A percentile compares a stretch with the other conserved stretches of the same genome.
Conservation (phyloP, 2,888 invertebrate species). For the Orchestes rusci region DNA sequence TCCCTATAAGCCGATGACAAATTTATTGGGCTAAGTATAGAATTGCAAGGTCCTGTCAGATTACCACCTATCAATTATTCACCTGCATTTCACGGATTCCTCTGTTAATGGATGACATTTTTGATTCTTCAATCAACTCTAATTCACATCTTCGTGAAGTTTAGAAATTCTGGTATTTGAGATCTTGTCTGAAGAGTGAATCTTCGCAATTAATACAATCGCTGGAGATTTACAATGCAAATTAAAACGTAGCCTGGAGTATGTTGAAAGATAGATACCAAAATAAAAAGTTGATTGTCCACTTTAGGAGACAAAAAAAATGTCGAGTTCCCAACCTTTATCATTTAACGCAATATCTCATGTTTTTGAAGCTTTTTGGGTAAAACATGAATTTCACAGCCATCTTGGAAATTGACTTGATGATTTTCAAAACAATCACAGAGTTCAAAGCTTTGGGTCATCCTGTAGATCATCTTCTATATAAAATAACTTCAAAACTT, state of each 20-base stretch:
- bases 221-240: slow-evolving; percentile 10
- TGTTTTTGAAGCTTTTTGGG: slow-evolving; percentile 7
- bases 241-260: slow-evolving; percentile 17
- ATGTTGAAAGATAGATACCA: slow-evolving; percentile 16
- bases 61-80: neutral
- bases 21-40: neutral
- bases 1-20: too few relatives aligned
- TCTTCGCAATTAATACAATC: slow-evolving; percentile 19
- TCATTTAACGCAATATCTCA: too few relatives aligned
- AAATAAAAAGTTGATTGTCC: slow-evolving; percentile 12
- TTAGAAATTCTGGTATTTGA: slow-evolving; percentile 20
- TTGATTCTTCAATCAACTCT: slow-evolving; percentile 3
- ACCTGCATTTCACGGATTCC: neutral
- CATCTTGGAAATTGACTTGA: slow-evolving; percentile 17
- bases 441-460: slow-evolving; percentile 15
- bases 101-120: neutral
- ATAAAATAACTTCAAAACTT: slow-evolving; percentile 10
- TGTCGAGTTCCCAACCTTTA: too few relatives aligned
- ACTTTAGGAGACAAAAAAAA: slow-evolving; percentile 12
- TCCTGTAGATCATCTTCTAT: slow-evolving; percentile 7
- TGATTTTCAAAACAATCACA: slow-evolving; percentile 12
- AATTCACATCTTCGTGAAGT: slow-evolving; percentile 2
- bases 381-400: slow-evolving; percentile 8
- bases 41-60: neutral
- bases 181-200: slow-evolving; percentile 17